phyloP scores from a whole-genome alignment of 2,888 invertebrate species.

The Dolomedes plantarius region DNA sequence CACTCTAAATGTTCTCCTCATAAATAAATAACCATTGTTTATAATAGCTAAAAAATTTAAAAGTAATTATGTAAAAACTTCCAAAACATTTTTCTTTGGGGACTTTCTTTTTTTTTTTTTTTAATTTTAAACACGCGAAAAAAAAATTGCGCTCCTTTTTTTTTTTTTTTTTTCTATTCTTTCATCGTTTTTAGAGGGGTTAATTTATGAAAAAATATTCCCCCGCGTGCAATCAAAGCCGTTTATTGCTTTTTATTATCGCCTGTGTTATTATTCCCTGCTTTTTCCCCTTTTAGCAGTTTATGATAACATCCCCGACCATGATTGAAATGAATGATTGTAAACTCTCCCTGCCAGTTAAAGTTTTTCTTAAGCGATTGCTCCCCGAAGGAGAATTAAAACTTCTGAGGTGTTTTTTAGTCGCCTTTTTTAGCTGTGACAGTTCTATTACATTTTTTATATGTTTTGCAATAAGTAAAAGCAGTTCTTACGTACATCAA shows the following conservation, averaged over 20 bases:
- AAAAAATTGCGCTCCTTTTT: neutral
- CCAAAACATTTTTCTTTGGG: neutral
- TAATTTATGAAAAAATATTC: conserved; percentile 8
- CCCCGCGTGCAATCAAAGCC: neutral
- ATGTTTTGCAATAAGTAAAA: too few species aligned
- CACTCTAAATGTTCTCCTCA: neutral
- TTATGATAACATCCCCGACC: neutral
- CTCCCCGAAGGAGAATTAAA: neutral
- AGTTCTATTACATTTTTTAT: too few species aligned
- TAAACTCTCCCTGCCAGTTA: neutral
- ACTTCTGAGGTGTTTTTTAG: too few species aligned
- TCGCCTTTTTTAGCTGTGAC: too few species aligned
- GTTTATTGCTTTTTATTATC: neutral
- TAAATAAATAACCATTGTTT: neutral
- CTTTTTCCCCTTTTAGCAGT: neutral
- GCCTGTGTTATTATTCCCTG: neutral
- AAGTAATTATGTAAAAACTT: neutral
- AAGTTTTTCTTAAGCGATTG: neutral
- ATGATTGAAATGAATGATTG: neutral
- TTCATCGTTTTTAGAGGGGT: neutral
- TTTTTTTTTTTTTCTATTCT: too few species aligned
- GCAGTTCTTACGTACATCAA: too few species aligned
- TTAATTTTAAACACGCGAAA: neutral
- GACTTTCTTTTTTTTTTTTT: neutral
- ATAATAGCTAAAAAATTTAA: neutral